Percentiles rank a stretch among this genome's conserved stretches.
Evolutionary conservation across 2,888 invertebrate species (phyloP).

Genomic region (Plemyria rubiginata): DNA sequence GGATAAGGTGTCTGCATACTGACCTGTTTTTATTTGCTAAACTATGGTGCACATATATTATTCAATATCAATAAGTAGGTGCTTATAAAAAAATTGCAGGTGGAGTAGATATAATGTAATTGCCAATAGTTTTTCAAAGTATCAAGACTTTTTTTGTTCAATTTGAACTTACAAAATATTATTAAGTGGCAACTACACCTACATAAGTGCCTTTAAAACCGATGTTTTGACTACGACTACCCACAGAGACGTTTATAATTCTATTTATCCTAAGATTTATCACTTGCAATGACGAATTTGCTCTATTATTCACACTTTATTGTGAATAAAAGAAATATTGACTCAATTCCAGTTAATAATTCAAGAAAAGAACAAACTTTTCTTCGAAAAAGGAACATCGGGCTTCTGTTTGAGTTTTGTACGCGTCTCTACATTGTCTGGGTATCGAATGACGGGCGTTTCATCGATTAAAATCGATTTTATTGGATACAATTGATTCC

Average conservation of each 20-base stretch:
- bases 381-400: constrained; percentile 52
- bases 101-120: too few species aligned
- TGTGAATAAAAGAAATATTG: constrained; percentile 38
- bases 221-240: constrained; percentile 68
- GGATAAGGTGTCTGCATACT: too few species aligned
- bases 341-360: constrained; percentile 37
- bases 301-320: constrained; percentile 41
- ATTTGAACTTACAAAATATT: neutral
- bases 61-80: too few species aligned
- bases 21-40: too few species aligned
- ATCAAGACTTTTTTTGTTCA: constrained; percentile 19
- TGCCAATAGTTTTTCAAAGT: neutral
- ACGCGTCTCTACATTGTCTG: constrained; percentile 69
- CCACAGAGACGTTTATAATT: constrained; percentile 57
- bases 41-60: too few species aligned
- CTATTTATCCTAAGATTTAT: constrained; percentile 50
- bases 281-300: constrained; percentile 49
- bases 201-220: constrained; percentile 39
- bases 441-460: constrained; percentile 60
- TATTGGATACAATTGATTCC: constrained; percentile 71
- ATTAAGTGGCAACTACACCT: constrained; percentile 6
- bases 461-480: constrained; percentile 74
- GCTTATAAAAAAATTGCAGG: too few species aligned
- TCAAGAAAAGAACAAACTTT: constrained; percentile 41
- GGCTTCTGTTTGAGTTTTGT: constrained; percentile 55